Evolutionary conservation across 2,888 invertebrate species (phyloP).

Genomic region (Drosophila picticornis): DNA sequence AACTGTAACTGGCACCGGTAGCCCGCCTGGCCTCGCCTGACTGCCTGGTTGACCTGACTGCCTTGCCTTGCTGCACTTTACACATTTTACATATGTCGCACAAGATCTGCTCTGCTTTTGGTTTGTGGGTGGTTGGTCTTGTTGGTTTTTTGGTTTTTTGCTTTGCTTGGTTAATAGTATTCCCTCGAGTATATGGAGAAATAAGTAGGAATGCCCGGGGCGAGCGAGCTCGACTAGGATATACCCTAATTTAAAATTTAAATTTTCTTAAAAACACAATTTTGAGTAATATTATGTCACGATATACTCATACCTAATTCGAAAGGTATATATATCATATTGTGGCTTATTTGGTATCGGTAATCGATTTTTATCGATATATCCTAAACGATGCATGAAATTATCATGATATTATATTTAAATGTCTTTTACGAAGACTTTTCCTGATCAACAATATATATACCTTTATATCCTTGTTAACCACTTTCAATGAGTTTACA

Average conservation of each 20-base stretch:
- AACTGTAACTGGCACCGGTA: constrained; percentile 72
- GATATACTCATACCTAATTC: not conserved
- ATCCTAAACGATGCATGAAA: not conserved
- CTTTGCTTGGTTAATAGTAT: constrained; percentile 41
- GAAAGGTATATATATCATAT: not conserved
- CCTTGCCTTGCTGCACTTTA: constrained; percentile 80
- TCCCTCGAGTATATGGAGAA: constrained; percentile 55
- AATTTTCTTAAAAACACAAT: not conserved
- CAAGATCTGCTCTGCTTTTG: constrained; percentile 46
- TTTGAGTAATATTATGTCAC: not conserved
- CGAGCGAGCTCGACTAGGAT: not conserved
- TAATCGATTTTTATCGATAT: not conserved
- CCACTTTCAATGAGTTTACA: not conserved
- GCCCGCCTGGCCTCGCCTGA: not conserved
- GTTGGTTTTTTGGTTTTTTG: constrained; percentile 21
- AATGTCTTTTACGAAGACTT: not conserved
- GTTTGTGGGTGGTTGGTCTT: constrained; percentile 52
- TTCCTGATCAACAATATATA: not conserved
- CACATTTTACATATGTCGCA: constrained; percentile 84
- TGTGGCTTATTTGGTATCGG: not conserved
- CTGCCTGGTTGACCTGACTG: not conserved
- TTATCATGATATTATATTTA: not conserved
- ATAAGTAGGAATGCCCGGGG: not conserved
- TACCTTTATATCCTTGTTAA: not conserved
- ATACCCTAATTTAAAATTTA: not conserved